phyloP scores from a whole-genome alignment of 2,888 invertebrate genomes.

The Campoplex capitator region DNA sequence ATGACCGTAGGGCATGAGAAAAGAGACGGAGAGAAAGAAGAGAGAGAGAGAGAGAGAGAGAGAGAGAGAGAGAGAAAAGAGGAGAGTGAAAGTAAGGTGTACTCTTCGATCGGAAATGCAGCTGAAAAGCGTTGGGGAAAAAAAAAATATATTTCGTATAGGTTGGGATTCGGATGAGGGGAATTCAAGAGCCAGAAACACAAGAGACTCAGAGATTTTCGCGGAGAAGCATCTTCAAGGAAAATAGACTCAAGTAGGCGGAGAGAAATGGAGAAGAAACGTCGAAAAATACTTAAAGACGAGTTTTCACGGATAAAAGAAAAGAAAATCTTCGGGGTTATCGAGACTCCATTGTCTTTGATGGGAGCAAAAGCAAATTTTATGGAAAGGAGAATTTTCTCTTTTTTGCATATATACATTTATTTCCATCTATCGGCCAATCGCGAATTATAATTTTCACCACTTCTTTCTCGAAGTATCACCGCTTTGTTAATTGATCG shows the following conservation, averaged over 20 bases:
- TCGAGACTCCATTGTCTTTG: constrained; percentile 40
- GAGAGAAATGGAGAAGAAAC: constrained; percentile 42
- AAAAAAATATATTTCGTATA: constrained; percentile 13
- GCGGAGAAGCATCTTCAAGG: constrained; percentile 41
- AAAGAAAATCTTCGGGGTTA: constrained; percentile 39
- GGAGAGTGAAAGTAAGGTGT: constrained; percentile 22
- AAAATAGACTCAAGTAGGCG: constrained; percentile 51
- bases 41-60: constrained; percentile 25
- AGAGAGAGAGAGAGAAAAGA: constrained; percentile 27
- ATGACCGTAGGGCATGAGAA: constrained; percentile 49
- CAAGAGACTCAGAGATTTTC: constrained; percentile 38
- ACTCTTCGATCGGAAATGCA: constrained; percentile 36
- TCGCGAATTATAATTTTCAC: constrained; percentile 19
- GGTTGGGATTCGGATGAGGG: constrained; percentile 12
- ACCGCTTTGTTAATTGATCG: constrained; percentile 48
- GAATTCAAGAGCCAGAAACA: constrained; percentile 33
- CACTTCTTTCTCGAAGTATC: constrained; percentile 3
- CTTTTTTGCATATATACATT: constrained; percentile 64
- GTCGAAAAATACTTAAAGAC: constrained; percentile 53
- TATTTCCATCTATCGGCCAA: constrained; percentile 46
- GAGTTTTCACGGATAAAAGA: constrained; percentile 31
- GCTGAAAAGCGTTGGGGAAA: constrained; percentile 7
- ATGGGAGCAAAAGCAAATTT: constrained; percentile 39
- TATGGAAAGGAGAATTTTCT: background rate
- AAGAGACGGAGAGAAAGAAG: constrained; percentile 30